Evolutionary conservation across 2,113 vertebrate genomes (phyloP).

Genomic region (Sula dactylatra): DNA sequence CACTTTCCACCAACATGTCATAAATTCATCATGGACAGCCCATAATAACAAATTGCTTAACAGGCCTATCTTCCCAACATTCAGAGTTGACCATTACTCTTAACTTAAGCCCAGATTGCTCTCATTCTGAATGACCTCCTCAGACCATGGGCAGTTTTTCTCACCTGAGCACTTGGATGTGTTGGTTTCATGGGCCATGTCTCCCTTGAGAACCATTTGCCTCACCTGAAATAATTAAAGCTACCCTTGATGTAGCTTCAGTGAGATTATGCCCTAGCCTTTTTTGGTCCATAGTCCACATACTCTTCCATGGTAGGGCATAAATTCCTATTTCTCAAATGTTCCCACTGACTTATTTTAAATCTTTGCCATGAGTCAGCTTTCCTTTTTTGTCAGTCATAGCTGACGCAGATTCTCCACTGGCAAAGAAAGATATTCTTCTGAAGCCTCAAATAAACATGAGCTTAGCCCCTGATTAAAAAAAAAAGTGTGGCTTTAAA

Average conservation of each 20-base stretch:
- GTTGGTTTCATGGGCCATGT: background rate
- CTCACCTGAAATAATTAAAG: background rate
- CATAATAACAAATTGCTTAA: background rate
- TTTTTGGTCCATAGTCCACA: background rate
- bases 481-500: background rate
- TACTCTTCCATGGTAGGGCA: background rate
- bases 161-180: background rate
- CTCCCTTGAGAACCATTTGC: background rate
- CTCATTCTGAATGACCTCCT: background rate
- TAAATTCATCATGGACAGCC: background rate
- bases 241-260: background rate
- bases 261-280: background rate
- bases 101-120: background rate
- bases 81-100: background rate
- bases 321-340: slow-evolving; percentile 30
- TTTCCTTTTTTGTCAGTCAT: slow-evolving; percentile 51
- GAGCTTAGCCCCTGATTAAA: background rate
- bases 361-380: slow-evolving; percentile 53
- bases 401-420: slow-evolving; percentile 23
- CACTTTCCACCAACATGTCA: background rate
- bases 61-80: background rate
- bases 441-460: slow-evolving; percentile 40
- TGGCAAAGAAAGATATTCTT: slow-evolving; percentile 25
- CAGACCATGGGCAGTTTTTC: background rate
- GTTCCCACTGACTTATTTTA: slow-evolving; percentile 39